Percentiles rank a stretch among this genome's conserved stretches.
phyloP scores from a whole-genome alignment of 2,797 vertebrate genomes.

The Liparis tanakae region DNA sequence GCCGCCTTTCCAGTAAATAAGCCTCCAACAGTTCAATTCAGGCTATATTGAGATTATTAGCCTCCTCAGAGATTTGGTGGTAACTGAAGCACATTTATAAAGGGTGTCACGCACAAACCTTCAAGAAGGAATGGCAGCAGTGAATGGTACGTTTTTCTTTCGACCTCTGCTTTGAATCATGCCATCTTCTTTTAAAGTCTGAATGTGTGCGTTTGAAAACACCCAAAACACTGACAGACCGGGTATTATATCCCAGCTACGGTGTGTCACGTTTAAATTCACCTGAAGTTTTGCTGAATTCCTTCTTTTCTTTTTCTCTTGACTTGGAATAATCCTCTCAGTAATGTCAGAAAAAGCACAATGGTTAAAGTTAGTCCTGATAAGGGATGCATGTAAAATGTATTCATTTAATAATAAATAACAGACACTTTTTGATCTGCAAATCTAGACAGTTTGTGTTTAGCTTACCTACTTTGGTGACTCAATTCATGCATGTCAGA shows the following conservation, averaged over 20 bases:
- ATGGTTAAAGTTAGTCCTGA: background rate
- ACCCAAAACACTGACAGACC: background rate
- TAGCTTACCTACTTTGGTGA: background rate
- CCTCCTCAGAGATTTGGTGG: background rate
- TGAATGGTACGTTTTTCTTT: background rate
- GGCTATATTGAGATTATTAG: background rate
- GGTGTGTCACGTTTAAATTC: constrained; percentile 1
- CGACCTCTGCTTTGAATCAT: background rate
- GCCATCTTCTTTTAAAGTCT: constrained; percentile 1
- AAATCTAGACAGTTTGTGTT: background rate
- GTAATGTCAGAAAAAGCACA: background rate
- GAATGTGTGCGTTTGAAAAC: constrained; percentile 1
- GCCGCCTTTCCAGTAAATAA: background rate
- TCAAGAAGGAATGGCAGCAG: background rate
- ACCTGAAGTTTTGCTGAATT: background rate
- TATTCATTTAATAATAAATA: background rate
- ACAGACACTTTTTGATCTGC: background rate
- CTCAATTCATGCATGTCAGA: background rate
- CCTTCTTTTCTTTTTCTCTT: background rate
- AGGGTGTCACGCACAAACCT: background rate
- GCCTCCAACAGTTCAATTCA: background rate
- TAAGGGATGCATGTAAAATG: background rate
- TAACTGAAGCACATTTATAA: background rate
- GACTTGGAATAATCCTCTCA: background rate
- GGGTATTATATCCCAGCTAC: background rate